These are phyloP conservation scores for Apodemus speciosus DNA, from an alignment of 2,113 vertebrate genomes.

Conservation along the genomic window DNA sequence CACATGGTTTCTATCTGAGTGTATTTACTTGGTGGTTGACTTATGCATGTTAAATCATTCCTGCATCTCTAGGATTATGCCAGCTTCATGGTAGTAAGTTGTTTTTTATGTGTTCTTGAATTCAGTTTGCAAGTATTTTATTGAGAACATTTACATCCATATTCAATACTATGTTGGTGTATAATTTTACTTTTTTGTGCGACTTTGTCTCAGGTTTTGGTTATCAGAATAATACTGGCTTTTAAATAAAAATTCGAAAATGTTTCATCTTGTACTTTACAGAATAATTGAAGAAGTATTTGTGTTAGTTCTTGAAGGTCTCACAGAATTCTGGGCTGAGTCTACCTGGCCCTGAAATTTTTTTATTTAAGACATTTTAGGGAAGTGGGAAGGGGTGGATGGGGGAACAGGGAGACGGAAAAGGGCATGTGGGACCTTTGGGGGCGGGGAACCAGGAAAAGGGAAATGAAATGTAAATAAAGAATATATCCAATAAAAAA, in stretches of 20 bases:
- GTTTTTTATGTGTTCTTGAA: background rate
- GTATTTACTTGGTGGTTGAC: background rate
- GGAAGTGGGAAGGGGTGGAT: too few relatives aligned
- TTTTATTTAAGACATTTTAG: background rate
- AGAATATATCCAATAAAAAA: too few relatives aligned
- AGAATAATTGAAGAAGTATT: background rate
- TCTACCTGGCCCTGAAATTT: background rate
- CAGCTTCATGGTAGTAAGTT: background rate
- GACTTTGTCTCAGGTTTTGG: background rate
- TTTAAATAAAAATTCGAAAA: background rate
- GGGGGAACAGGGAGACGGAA: too few relatives aligned
- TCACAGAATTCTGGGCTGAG: background rate
- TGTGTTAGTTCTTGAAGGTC: background rate
- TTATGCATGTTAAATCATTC: background rate
- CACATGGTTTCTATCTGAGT: background rate
- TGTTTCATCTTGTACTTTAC: background rate
- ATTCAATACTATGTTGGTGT: background rate
- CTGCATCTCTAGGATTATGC: background rate
- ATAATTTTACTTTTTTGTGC: background rate
- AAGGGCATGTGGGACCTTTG: too few relatives aligned
- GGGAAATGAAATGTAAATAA: too few relatives aligned
- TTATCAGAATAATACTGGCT: background rate
- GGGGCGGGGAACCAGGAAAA: too few relatives aligned
- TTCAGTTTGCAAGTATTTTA: background rate
- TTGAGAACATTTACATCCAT: background rate